phyloP scores from a whole-genome alignment of 2,113 vertebrate genomes.

The Illadopsis cleaveri region DNA sequence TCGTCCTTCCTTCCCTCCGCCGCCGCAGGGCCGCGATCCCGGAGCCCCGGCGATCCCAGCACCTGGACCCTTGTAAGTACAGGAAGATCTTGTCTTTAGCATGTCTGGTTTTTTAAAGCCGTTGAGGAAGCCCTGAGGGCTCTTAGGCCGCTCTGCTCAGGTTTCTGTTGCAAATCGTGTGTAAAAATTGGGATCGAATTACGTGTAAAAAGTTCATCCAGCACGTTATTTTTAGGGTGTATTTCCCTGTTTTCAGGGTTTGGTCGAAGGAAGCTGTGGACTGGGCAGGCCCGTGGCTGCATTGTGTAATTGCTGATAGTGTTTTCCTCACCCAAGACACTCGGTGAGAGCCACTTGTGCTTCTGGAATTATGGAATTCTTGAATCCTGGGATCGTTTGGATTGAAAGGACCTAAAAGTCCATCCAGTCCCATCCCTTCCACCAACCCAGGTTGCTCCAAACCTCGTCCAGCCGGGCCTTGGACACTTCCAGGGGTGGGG shows the following conservation, averaged over 20 bases:
- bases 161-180: fast-evolving
- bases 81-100: fast-evolving
- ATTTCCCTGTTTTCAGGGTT: neutral
- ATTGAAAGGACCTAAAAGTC: neutral
- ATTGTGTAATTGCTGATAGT: fast-evolving
- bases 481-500: neutral
- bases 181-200: fast-evolving
- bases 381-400: neutral
- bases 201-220: fast-evolving
- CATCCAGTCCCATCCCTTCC: neutral
- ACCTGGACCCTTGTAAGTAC: neutral
- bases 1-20: neutral
- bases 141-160: fast-evolving
- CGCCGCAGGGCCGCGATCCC: neutral
- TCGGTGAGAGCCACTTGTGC: fast-evolving
- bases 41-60: neutral
- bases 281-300: fast-evolving
- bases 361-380: neutral
- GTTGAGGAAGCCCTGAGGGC: fast-evolving
- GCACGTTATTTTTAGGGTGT: neutral
- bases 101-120: neutral
- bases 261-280: neutral
- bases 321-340: fast-evolving
- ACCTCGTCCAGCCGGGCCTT: fast-evolving
- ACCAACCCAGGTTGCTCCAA: neutral